Conservation (phyloP, 2,113 vertebrate species). For the Mystacornis crossleyi region DNA sequence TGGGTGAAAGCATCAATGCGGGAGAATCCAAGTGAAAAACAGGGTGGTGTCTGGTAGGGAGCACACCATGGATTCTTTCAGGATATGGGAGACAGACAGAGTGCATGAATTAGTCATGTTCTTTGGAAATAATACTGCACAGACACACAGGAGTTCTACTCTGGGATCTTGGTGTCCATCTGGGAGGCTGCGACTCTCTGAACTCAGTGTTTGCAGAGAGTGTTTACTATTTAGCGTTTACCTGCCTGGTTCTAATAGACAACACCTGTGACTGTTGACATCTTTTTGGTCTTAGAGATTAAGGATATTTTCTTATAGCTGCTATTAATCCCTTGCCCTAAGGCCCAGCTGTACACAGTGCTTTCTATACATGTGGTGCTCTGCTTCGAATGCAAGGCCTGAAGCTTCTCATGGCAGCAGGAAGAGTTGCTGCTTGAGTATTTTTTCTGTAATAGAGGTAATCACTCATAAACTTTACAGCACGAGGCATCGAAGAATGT, state of each 20-base stretch:
- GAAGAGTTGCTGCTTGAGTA: background rate
- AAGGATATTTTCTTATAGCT: background rate
- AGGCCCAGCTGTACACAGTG: accelerated
- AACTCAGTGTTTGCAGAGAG: background rate
- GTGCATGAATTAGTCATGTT: background rate
- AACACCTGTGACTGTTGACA: accelerated
- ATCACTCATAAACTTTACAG: background rate
- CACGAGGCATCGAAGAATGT: accelerated
- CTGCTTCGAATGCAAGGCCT: background rate
- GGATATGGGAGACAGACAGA: background rate
- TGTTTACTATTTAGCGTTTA: background rate
- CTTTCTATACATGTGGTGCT: background rate
- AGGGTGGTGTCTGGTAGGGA: background rate
- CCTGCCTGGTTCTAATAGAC: background rate
- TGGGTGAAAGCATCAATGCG: accelerated
- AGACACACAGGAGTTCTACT: background rate
- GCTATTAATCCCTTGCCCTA: background rate
- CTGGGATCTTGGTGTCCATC: background rate
- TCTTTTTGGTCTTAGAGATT: background rate
- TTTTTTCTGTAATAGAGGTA: background rate
- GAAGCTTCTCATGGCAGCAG: background rate
- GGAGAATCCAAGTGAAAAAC: background rate
- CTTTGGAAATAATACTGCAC: background rate
- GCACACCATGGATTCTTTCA: background rate
- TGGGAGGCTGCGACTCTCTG: accelerated